These are phyloP conservation scores for Caenorhabditis auriculariae DNA, from an alignment of 2,888 invertebrate genomes.

Conservation along the genomic window DNA sequence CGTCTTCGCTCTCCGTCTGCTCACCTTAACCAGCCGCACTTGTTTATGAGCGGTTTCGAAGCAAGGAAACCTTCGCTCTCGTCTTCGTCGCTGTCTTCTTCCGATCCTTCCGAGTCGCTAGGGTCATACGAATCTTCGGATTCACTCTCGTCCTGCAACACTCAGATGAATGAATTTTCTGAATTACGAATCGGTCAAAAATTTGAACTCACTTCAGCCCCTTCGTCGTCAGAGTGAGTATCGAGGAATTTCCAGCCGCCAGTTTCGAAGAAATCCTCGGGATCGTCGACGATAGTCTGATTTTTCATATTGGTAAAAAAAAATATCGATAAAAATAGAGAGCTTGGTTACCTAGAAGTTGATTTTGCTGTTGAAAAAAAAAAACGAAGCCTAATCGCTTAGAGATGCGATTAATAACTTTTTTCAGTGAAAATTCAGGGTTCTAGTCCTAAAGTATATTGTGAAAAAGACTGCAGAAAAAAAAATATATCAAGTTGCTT, in stretches of 20 bases:
- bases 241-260: slow-evolving; percentile 99
- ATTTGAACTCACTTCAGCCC: slow-evolving; percentile 3
- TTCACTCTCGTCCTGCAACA: slow-evolving; percentile 68
- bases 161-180: background rate
- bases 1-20: slow-evolving; percentile 31
- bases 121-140: slow-evolving; percentile 34
- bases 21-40: slow-evolving; percentile 17
- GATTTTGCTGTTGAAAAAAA: no score
- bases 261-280: slow-evolving; percentile 96
- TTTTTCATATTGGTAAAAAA: no score
- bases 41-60: no score
- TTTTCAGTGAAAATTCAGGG: no score
- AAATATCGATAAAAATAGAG: no score
- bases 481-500: background rate
- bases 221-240: slow-evolving; percentile 41
- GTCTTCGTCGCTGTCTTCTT: slow-evolving; percentile 50
- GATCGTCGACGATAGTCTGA: slow-evolving; percentile 92
- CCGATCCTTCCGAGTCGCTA: slow-evolving; percentile 70
- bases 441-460: no score
- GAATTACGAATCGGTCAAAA: background rate
- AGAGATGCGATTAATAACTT: no score
- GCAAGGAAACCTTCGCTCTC: slow-evolving; percentile 52
- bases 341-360: no score
- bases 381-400: no score
- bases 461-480: no score